Percentiles rank a stretch among this genome's conserved stretches.
phyloP scores from a whole-genome alignment of 2,113 vertebrate genomes.

The Platysteira castanea region DNA sequence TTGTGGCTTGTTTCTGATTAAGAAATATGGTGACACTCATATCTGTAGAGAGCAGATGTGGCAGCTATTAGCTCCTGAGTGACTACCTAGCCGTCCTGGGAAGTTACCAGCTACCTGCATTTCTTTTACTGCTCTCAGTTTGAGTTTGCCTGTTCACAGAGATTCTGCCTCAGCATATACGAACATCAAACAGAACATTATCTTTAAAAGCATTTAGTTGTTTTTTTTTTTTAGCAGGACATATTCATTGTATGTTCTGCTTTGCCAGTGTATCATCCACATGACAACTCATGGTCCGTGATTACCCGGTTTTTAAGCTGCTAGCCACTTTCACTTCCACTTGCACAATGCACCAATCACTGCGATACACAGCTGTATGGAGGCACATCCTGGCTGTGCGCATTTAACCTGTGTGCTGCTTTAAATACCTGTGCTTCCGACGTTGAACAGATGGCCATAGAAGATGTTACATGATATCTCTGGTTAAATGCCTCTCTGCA shows the following conservation, averaged over 20 bases:
- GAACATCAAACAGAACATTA: not conserved
- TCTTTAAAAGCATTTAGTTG: not conserved
- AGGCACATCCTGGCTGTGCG: not conserved
- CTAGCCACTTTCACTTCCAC: not conserved
- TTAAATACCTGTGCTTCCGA: conserved; percentile 16
- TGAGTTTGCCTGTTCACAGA: not conserved
- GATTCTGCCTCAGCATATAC: not conserved
- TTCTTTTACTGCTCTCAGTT: not conserved
- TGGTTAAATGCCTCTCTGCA: not conserved
- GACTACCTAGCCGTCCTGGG: not conserved
- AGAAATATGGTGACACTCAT: fast-evolving
- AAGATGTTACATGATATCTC: not conserved
- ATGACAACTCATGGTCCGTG: not conserved
- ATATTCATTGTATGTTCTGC: not conserved
- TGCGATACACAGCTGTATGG: not conserved
- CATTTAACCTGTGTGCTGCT: not conserved
- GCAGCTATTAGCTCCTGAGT: not conserved
- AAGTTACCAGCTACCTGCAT: not conserved
- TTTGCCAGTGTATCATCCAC: not conserved
- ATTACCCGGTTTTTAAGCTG: not conserved
- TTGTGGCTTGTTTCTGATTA: not conserved
- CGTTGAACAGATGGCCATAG: conserved; percentile 20
- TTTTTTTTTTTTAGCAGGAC: not conserved
- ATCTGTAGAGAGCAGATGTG: not conserved
- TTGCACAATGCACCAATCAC: not conserved